Base-by-base conservation (phyloP, 2,113 vertebrate species). In the Odobenus rosmarus region DNA sequence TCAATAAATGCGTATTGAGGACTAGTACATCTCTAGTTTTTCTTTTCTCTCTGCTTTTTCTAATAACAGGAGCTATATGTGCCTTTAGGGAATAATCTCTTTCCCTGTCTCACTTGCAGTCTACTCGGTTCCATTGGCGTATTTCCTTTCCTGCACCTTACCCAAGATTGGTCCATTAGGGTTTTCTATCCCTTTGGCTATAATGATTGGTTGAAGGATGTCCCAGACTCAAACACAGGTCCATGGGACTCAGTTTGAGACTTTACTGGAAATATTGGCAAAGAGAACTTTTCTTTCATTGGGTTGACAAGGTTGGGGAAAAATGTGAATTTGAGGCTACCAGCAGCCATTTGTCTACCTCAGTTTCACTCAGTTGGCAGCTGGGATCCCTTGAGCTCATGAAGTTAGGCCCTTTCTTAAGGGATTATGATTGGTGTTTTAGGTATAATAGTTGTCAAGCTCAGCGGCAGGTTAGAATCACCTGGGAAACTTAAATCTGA, bases 251-350 rank as follows among this genome's bases (percentile, higher is more conserved):
- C 42, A n/a, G 39, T 19, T 53, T 64, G 79, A 42, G 67, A 86
- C 57, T 97, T 49, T 71, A 81, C 51, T 82, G 84, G 57, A 96
- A 96, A 80, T 92, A 61, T 0, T 94, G 39, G 62, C 61, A 92
- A 85, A 93, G 49, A 72, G 5, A 88, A 84, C 2, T 2, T 51
- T 77, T 90, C 64, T 62, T 12, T 72, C 61, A 49, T 15, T 92
- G 51, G 62, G 49, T 85, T 85, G 71, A 33, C 46, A 59, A 57
- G 24, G 18, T 6, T 42, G 55, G 61, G 72, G 21, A 15, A 71
- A 19, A 15, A 31, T 62, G 23, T 74, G 64, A 86, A 23, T 55
- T 33, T n/a, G 81, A 90, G 49, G 46, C 33, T 46, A 85, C 18
- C 51, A 31, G n/a, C 19, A 31, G 51, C 26, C 88, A 94, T 77